phyloP scores from a whole-genome alignment of 1,140 invertebrate genomes.

The Atopsyche davidsoni region DNA sequence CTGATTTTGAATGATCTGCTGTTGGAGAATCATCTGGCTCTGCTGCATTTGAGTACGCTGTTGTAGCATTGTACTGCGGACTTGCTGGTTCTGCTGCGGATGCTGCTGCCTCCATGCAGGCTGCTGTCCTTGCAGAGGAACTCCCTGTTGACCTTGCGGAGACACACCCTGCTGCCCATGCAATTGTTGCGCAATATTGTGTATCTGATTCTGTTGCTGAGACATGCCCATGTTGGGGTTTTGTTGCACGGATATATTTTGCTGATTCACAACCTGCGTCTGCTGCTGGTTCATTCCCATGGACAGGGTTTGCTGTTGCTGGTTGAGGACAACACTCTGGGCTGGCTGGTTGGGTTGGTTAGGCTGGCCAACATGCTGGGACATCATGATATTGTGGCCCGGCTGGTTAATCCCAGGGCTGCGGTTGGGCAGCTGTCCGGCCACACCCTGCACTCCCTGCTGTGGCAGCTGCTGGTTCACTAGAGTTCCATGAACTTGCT shows the following conservation, averaged over 20 bases:
- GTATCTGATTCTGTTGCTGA: conserved; percentile 16
- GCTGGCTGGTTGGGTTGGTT: conserved; percentile 40
- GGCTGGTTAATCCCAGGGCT: background rate
- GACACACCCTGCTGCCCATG: conserved; percentile 35
- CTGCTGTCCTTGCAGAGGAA: no score
- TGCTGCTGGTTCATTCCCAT: conserved; percentile 37
- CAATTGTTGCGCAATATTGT: conserved; percentile 34
- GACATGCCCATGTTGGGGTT: conserved; percentile 35
- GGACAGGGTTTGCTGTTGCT: conserved; percentile 37
- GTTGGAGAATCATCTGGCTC: conserved; percentile 46
- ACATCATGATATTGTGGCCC: conserved; percentile 29
- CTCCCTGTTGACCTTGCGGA: conserved; percentile 37
- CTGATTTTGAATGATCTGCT: conserved; percentile 47
- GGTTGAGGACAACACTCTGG: conserved; percentile 36
- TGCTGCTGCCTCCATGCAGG: conserved; percentile 46
- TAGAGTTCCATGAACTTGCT: conserved; percentile 12
- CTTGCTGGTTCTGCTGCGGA: conserved; percentile 41
- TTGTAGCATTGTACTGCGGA: conserved; percentile 44
- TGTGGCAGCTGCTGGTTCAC: conserved; percentile 23
- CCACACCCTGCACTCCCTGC: conserved; percentile 13
- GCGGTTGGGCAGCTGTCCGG: conserved; percentile 1
- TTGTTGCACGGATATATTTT: conserved; percentile 36
- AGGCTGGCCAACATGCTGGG: conserved; percentile 33
- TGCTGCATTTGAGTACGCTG: conserved; percentile 43
- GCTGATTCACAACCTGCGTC: conserved; percentile 19